Evolutionary conservation across 2,888 invertebrate species (phyloP).

Genomic region (Panopea generosa): DNA sequence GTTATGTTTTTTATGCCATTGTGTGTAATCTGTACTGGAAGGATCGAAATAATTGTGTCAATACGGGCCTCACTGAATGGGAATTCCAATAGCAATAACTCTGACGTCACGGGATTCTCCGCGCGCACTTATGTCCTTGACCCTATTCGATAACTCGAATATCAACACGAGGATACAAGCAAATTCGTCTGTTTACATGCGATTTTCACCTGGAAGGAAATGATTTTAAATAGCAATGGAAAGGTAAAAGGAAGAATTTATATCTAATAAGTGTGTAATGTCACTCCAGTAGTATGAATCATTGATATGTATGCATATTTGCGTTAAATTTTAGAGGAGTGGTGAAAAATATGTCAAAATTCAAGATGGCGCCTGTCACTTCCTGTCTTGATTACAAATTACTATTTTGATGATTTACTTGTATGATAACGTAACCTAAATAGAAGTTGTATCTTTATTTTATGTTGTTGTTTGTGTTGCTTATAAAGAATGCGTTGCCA

Average conservation of each 20-base stretch:
- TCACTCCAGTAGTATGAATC: not conserved
- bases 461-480: too few relatives aligned
- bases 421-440: too few relatives aligned
- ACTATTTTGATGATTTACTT: not conserved
- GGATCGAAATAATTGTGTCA: too few relatives aligned
- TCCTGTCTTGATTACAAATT: constrained; percentile 64
- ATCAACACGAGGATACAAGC: constrained; percentile 57
- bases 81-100: not conserved
- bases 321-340: constrained; percentile 13
- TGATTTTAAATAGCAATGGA: constrained; percentile 23
- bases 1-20: too few relatives aligned
- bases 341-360: constrained; percentile 69
- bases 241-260: constrained; percentile 14
- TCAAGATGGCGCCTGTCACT: constrained; percentile 74
- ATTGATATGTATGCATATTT: not conserved
- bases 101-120: constrained; percentile 37
- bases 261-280: not conserved
- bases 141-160: constrained; percentile 44
- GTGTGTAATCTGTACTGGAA: too few relatives aligned
- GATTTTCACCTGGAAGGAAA: constrained; percentile 27
- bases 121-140: constrained; percentile 61
- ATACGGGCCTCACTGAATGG: not conserved
- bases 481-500: too few relatives aligned
- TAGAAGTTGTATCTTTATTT: too few relatives aligned
- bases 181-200: constrained; percentile 44